Evolutionary conservation across 2,888 invertebrate genomes (phyloP), one percentile per base, ranked within the genome.

Genomic region (Athrips mouffetella): DNA sequence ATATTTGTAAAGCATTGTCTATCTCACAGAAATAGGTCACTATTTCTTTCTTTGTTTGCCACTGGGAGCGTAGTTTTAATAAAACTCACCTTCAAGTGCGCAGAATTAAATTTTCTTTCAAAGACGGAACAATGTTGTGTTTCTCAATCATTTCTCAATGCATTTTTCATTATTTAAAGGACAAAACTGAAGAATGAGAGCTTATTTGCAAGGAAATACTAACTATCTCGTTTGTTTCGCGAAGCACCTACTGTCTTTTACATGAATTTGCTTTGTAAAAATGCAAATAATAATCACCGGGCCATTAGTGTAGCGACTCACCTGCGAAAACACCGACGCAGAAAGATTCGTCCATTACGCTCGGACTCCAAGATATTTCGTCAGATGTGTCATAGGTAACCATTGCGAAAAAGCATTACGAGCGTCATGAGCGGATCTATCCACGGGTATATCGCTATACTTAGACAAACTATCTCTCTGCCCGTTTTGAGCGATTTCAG

Each of bases 1-100:
- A 69, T 70, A 76, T 69, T 63, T 62, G 66, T 65, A 59, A 57
- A 55, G 63, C 69, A 68, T 74, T 74, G 72, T 72, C 59, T 63
- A 29, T 63, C 63, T 63, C 63, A 47, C 50, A 54, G 53, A 75
- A 77, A 65, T 66, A 62, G 78, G 79, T 75, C 76, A 72, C 62
- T 60, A 61, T n/a, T n/a, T n/a, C n/a, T 65, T 62, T 62, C 60
- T 55, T 57, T 57, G 52, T 60, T 62, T 63, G 54, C 21, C 23
- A 10, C 25, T 25, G 25, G 15, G 25, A 37, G 8, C 4, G 25
- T 25, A 25, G 25, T 25, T 25, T 25, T 8, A 25, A 25, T 25
- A n/a, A n/a, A n/a, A n/a, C n/a, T n/a, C n/a, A n/a, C 37, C 37
- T 37, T 21, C 20, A 37, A 37, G 21, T 18, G 13, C 21, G 21